Evolutionary conservation across 2,113 vertebrate genomes (phyloP).

Genomic region (Hypocryptadius cinnamomeus): DNA sequence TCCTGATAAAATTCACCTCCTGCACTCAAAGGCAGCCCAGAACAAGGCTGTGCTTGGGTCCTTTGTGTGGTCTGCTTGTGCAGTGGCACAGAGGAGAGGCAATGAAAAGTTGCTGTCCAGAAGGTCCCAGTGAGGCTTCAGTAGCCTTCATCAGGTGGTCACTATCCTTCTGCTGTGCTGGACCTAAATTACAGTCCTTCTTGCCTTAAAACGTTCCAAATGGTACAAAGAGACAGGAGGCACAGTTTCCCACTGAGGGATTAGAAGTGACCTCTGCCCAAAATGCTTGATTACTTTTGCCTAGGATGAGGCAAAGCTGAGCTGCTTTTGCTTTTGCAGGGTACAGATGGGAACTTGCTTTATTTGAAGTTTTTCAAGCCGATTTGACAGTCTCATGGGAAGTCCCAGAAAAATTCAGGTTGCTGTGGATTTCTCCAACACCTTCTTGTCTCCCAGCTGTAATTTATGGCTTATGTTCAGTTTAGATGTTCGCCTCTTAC

Average conservation of each 20-base stretch:
- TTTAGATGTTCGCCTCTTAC: background rate
- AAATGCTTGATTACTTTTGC: background rate
- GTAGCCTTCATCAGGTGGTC: background rate
- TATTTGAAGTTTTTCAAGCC: background rate
- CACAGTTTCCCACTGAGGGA: background rate
- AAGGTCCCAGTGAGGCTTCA: background rate
- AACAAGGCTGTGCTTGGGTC: background rate
- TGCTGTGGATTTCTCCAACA: background rate
- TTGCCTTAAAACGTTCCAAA: background rate
- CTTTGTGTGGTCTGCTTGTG: background rate
- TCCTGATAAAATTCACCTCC: background rate
- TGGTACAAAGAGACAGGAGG: background rate
- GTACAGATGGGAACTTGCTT: background rate
- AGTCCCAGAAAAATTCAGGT: background rate
- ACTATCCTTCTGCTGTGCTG: background rate
- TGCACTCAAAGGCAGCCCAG: background rate
- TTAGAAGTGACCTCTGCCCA: background rate
- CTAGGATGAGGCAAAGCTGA: background rate
- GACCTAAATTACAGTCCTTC: background rate
- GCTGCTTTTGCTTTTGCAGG: background rate
- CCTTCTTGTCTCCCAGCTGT: background rate
- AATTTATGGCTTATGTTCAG: fast-evolving
- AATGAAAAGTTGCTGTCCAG: background rate
- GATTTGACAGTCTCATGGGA: background rate
- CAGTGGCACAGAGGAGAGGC: background rate